Evolutionary conservation across 2,113 vertebrate genomes (phyloP), one percentile per base, ranked within the genome.

Genomic region (human): DNA sequence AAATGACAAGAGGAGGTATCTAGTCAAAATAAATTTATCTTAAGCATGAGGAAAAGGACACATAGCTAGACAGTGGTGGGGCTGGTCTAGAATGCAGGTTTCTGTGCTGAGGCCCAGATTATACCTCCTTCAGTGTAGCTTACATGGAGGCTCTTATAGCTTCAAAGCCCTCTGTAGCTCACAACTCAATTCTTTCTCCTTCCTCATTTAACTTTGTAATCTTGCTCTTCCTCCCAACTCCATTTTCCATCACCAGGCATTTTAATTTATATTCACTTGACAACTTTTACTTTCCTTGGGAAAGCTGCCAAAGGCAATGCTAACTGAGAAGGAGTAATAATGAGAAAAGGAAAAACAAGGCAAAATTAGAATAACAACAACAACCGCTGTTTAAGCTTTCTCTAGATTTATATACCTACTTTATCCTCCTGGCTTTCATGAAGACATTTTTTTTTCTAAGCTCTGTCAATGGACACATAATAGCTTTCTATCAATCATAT

Each of bases 261-360:
- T 92, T 68, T 70, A 59, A 64, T 76, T 95, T 73, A 93, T 57
- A 95, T 25, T 94, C 83, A 95, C 30, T 88, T 80, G 55, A 94
- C 76, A 68, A 95, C n/a, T 89, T 89, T 70, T 5, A 32, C 79
- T 92, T 66, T 86, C 72, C 72, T 85, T 87, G 70, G 61, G 88
- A 86, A 96, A 96, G 64, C 50, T 94, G 73, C n/a, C 92, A 59
- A 81, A 72, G 10, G 48, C 27, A 88, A 85, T 30, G 32, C n/a
- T 94, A 75, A 87, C 61, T 76, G 73, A 94, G 79, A 89, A 95
- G 84, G 92, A 95, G 75, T 6, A 40, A 78, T 25, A 85, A 89
- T 57, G 57, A 89, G 57, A 32, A 32, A 52, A 57, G 18, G 73
- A 79, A 89, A 93, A 96, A 82, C 38, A 30, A 86, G 88, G 84